Base-by-base conservation (phyloP, 2,888 invertebrate genomes). In the Gymnosoma rotundatum region DNA sequence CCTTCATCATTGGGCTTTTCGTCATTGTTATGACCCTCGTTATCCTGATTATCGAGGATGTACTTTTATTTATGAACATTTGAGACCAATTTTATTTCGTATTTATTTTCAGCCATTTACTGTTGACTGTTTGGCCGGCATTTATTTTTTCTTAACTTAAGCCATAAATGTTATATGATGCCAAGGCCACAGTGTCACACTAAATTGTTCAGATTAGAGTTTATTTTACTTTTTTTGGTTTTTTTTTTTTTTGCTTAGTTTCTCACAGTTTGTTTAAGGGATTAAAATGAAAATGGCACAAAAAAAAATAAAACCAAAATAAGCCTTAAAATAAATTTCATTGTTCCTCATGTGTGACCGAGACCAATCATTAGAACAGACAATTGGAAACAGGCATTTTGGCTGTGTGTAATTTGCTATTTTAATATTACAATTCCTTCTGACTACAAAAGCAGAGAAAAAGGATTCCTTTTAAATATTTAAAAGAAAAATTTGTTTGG, bases 191-290 rank as follows among this genome's bases (percentile, higher is more conserved):
- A 70, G 67, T 84, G 69, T 81, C 73, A 81, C 78, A 78, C 45
- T 76, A 83, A 83, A 83, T 83, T 80, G 60, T 66, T 60, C 70
- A 61, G 79, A 66, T 83, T 79, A 75, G 20, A 61, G 52, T 58
- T 72, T 32, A 32, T 69, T 18, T 64, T 25, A 25, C 4, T 25
- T 48, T 42, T 52, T 56, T n/a, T 21, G n/a, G n/a, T n/a, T n/a
- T n/a, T n/a, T n/a, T n/a, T n/a, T n/a, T n/a, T n/a, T n/a, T n/a
- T n/a, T n/a, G n/a, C n/a, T 20, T 18, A 4, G 5, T 50, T 54
- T 12, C 42, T 50, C 20, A n/a, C 42, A 56, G 18, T 36, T 18
- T 52, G n/a, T 48, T 42, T 42, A 54, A 4, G 52, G 32, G 18
- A 66, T 60, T 66, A 74, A 21, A 61, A 58, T 61, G 20, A 45